Conservation (phyloP, 2,888 invertebrate species). For the Caenorhabditis sp. region DNA sequence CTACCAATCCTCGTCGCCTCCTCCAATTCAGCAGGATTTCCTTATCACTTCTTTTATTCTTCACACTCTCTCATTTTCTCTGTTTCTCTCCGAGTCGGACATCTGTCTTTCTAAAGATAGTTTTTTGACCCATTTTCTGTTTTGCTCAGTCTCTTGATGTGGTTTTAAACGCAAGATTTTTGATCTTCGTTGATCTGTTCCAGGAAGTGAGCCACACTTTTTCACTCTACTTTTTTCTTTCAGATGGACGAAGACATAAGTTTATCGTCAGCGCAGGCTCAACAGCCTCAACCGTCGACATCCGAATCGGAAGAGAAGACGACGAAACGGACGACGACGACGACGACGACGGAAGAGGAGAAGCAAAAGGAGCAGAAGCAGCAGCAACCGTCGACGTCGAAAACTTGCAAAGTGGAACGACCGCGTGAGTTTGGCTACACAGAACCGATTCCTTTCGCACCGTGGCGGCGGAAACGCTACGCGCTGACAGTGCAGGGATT, state of each 20-base stretch:
- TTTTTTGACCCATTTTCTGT: too few species aligned
- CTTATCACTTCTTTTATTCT: not conserved
- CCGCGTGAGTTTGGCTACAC: slow-evolving; percentile 59
- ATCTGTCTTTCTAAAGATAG: not conserved
- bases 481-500: slow-evolving; percentile 81
- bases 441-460: slow-evolving; percentile 50
- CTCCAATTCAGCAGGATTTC: too few species aligned
- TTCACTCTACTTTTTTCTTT: not conserved
- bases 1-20: not conserved
- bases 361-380: too few species aligned
- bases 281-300: slow-evolving; percentile 8
- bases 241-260: slow-evolving; percentile 44
- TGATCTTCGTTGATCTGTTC: too few species aligned
- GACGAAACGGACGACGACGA: too few species aligned
- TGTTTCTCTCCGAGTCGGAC: not conserved
- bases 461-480: slow-evolving; percentile 68
- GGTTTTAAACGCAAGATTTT: too few species aligned
- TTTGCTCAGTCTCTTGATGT: too few species aligned
- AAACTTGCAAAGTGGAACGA: slow-evolving; percentile 10
- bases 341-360: too few species aligned
- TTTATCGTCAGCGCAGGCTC: slow-evolving; percentile 8
- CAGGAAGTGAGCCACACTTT: too few species aligned
- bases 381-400: slow-evolving; percentile 39
- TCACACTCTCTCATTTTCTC: not conserved
- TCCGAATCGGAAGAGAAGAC: not conserved